Conservation (phyloP, 2,888 invertebrate species). For the Platycheirus albimanus region DNA sequence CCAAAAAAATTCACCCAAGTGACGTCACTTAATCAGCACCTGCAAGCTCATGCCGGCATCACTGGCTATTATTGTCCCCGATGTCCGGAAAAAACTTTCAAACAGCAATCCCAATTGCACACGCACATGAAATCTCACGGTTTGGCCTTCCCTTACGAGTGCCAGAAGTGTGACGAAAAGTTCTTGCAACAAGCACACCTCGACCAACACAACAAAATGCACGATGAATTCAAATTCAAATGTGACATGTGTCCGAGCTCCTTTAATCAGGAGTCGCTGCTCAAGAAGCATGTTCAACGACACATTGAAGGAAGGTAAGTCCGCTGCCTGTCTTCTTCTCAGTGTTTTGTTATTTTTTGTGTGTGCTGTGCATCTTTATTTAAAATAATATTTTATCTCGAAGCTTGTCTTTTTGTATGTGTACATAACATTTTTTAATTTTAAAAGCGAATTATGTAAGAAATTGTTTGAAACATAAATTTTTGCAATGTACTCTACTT, state of each 20-base stretch:
- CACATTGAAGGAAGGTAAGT: slow-evolving; percentile 82
- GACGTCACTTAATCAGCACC: slow-evolving; percentile 82
- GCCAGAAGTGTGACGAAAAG: slow-evolving; percentile 82
- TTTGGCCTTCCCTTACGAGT: slow-evolving; percentile 82
- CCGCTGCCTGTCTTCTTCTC: not conserved
- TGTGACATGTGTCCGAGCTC: slow-evolving; percentile 83
- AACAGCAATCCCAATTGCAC: slow-evolving; percentile 82
- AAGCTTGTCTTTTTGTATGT: slow-evolving; percentile 26
- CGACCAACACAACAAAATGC: slow-evolving; percentile 82
- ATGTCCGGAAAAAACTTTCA: slow-evolving; percentile 83
- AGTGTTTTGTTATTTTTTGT: not conserved
- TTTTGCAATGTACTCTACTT: slow-evolving; percentile 74
- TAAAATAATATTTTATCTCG: slow-evolving; percentile 19
- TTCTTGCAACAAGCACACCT: slow-evolving; percentile 82
- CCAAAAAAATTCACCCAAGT: slow-evolving; percentile 83
- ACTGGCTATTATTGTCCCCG: slow-evolving; percentile 82
- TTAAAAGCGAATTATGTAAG: slow-evolving; percentile 63
- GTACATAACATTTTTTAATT: slow-evolving; percentile 14
- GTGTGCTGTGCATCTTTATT: slow-evolving; percentile 22
- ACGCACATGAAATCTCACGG: slow-evolving; percentile 83
- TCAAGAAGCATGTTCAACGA: slow-evolving; percentile 82
- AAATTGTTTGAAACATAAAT: slow-evolving; percentile 71
- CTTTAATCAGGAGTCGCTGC: slow-evolving; percentile 82
- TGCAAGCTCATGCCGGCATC: slow-evolving; percentile 82
- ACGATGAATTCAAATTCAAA: slow-evolving; percentile 82